Percentiles rank a stretch among this genome's conserved stretches.
Evolutionary conservation across 2,797 vertebrate genomes (phyloP).

Genomic region (Eidolon dupreanum): DNA sequence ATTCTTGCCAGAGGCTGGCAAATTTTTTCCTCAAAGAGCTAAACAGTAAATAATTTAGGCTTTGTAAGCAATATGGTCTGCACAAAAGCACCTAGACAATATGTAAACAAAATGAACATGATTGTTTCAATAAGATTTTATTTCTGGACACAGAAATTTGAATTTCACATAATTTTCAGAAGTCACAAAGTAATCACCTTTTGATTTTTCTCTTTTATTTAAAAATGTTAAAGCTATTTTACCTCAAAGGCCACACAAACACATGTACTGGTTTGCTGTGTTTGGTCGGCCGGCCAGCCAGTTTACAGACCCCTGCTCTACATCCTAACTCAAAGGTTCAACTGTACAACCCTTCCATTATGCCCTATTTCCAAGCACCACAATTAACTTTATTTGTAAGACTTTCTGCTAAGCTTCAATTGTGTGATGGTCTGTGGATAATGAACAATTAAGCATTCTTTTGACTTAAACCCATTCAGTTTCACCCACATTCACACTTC

Average conservation of each 20-base stretch:
- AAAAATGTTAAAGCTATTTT: not conserved
- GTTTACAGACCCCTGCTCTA: not conserved
- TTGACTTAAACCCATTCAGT: not conserved
- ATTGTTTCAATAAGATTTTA: not conserved
- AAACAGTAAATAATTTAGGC: not conserved
- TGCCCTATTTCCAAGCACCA: not conserved
- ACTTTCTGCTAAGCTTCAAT: not conserved
- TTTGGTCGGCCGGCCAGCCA: not conserved
- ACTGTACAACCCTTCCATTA: not conserved
- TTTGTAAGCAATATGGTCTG: not conserved
- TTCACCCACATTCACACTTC: not conserved
- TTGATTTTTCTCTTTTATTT: not conserved
- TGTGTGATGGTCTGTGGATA: not conserved
- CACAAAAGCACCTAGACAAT: not conserved
- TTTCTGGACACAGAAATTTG: not conserved
- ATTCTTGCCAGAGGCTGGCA: conserved; percentile 6
- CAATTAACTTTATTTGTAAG: not conserved
- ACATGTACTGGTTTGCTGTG: not conserved
- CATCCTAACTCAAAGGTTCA: not conserved
- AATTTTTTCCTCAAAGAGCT: not conserved
- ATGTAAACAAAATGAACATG: not conserved
- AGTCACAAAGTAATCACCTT: not conserved
- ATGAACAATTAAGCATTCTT: conserved; percentile 30
- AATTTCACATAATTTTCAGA: not conserved
- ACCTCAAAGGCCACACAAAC: not conserved